phyloP scores from a whole-genome alignment of 2,797 vertebrate genomes.

The Phrynocephalus vlangalii region DNA sequence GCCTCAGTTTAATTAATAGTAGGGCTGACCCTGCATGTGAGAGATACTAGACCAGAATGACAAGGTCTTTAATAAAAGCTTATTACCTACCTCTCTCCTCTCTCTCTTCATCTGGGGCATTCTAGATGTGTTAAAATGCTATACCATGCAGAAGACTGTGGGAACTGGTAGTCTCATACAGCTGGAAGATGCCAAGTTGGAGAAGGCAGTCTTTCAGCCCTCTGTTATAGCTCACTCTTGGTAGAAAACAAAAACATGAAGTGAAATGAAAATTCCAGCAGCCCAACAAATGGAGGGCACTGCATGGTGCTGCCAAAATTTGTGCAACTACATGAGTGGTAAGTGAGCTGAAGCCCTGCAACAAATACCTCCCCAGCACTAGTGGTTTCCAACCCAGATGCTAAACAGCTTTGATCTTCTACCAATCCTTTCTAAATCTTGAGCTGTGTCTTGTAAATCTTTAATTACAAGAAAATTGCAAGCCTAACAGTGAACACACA shows the following conservation, averaged over 20 bases:
- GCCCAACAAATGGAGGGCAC: background rate
- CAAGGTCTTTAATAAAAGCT: too few relatives aligned
- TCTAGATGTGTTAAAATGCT: too few relatives aligned
- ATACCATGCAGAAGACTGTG: too few relatives aligned
- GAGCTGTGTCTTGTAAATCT: constrained; percentile 75
- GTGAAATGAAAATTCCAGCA: background rate
- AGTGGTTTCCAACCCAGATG: background rate
- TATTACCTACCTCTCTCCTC: too few relatives aligned
- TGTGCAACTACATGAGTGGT: rapidly evolving
- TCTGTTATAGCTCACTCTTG: background rate
- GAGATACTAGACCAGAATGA: too few relatives aligned
- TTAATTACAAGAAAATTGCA: constrained; percentile 78
- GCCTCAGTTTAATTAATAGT: too few relatives aligned
- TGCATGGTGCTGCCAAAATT: background rate
- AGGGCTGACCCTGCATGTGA: too few relatives aligned
- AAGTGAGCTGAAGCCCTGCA: background rate
- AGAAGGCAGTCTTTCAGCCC: too few relatives aligned
- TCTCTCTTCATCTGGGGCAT: too few relatives aligned
- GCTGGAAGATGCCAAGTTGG: too few relatives aligned
- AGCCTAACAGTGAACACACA: constrained; percentile 61
- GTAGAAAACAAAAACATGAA: background rate
- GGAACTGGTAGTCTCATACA: too few relatives aligned
- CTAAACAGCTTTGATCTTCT: constrained; percentile 56
- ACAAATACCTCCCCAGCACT: background rate
- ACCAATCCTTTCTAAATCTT: constrained; percentile 59